Percentiles rank a stretch among this genome's conserved stretches.
Conservation (phyloP, 2,113 vertebrate species). For the Plecturocebus donacophilus region DNA sequence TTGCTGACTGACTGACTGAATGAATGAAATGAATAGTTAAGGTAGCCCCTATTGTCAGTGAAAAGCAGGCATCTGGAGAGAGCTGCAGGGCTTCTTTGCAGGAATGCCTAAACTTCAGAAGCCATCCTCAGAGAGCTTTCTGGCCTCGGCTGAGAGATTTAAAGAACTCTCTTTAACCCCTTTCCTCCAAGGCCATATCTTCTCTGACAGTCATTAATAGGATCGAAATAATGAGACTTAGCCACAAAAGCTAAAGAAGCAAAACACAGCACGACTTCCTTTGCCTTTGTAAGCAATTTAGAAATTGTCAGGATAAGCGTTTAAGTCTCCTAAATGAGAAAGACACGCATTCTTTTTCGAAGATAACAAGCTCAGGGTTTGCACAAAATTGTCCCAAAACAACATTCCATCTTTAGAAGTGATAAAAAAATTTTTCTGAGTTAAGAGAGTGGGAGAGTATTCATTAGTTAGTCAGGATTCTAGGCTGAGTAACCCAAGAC, state of each 20-base stretch:
- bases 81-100: not conserved
- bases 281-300: slow-evolving; percentile 43
- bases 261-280: slow-evolving; percentile 37
- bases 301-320: slow-evolving; percentile 30
- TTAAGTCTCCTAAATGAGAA: slow-evolving; percentile 43
- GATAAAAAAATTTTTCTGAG: not conserved
- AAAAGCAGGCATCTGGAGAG: not conserved
- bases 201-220: slow-evolving; percentile 48
- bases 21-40: slow-evolving; percentile 18
- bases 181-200: slow-evolving; percentile 39
- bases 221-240: slow-evolving; percentile 27
- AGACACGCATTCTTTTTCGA: not conserved
- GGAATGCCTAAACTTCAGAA: slow-evolving; percentile 28
- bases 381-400: slow-evolving; percentile 16
- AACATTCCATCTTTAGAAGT: slow-evolving; percentile 27
- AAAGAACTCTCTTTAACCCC: slow-evolving; percentile 13
- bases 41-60: not conserved
- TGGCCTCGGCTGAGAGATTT: not conserved
- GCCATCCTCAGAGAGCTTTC: not conserved
- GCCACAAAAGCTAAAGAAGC: slow-evolving; percentile 34
- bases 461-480: not conserved
- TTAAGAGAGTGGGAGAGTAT: not conserved
- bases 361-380: slow-evolving; percentile 36
- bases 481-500: not conserved
- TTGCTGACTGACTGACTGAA: not conserved